phyloP scores from a whole-genome alignment of 1,140 invertebrate species.

The Magallana gigas region DNA sequence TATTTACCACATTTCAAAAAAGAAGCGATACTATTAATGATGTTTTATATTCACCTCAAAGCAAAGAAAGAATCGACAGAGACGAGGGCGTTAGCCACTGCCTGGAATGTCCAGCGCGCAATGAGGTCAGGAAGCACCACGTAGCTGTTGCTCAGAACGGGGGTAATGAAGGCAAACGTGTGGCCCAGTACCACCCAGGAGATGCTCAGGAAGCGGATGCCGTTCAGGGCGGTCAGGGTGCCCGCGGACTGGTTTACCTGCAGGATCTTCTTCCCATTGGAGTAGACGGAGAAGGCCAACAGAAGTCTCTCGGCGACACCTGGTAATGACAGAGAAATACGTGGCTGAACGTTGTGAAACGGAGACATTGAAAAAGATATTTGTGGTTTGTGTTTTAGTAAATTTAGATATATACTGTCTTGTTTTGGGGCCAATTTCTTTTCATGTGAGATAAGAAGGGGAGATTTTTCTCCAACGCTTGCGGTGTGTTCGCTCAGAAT shows the following conservation, averaged over 20 bases:
- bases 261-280: slow-evolving; percentile 24
- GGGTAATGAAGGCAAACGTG: neutral
- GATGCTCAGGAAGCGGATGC: slow-evolving; percentile 33
- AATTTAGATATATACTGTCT: neutral
- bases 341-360: too few species aligned
- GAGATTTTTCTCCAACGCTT: neutral
- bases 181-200: slow-evolving; percentile 11
- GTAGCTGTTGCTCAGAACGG: neutral
- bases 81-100: slow-evolving; percentile 87
- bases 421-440: neutral
- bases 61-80: slow-evolving; percentile 95
- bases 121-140: neutral
- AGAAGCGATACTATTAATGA: too few species aligned
- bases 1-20: too few species aligned
- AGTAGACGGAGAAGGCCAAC: slow-evolving; percentile 7
- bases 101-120: slow-evolving; percentile 65
- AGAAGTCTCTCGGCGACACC: neutral
- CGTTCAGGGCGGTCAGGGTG: slow-evolving; percentile 29
- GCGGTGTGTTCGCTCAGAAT: neutral
- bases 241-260: neutral
- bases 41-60: slow-evolving; percentile 55
- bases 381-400: too few species aligned
- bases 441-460: neutral
- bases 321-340: neutral
- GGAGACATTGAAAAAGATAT: too few species aligned